Conservation (phyloP, 2,888 invertebrate genomes). For the Lypha dubia region DNA sequence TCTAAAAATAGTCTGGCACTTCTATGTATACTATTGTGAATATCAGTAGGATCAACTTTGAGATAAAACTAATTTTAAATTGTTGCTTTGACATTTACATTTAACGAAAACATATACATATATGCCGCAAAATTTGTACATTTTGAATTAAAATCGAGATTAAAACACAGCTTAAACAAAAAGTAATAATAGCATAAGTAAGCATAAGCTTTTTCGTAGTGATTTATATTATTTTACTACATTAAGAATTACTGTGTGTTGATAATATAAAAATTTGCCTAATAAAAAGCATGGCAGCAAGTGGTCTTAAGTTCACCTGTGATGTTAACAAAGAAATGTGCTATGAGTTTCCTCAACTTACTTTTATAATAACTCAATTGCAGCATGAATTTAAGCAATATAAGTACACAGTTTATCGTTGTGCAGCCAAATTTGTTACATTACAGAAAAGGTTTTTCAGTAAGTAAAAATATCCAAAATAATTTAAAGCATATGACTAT, state of each 20-base stretch:
- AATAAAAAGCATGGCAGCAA: slow-evolving; percentile 33
- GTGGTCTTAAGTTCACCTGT: slow-evolving; percentile 22
- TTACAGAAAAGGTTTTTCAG: slow-evolving; percentile 81
- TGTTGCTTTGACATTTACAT: slow-evolving; percentile 72
- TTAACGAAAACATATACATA: slow-evolving; percentile 63
- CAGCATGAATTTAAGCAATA: slow-evolving; percentile 78
- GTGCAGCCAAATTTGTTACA: slow-evolving; percentile 80
- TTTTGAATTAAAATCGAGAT: slow-evolving; percentile 5
- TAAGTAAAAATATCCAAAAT: slow-evolving; percentile 73
- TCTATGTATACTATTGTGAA: slow-evolving; percentile 11
- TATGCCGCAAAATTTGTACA: slow-evolving; percentile 20
- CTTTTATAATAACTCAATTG: slow-evolving; percentile 78
- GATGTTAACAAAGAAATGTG: slow-evolving; percentile 25
- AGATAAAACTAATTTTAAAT: slow-evolving; percentile 67
- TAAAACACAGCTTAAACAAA: neutral
- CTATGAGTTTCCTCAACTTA: slow-evolving; percentile 74
- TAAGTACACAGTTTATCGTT: slow-evolving; percentile 82
- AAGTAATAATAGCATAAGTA: neutral
- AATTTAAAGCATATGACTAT: neutral
- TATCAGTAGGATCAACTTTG: slow-evolving; percentile 54
- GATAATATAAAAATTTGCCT: neutral
- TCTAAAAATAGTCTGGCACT: neutral
- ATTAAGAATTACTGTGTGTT: neutral
- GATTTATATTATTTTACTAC: neutral
- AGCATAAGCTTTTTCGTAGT: neutral